These are phyloP conservation scores for Brotula barbata DNA, from an alignment of 2,797 vertebrate species.

Conservation along the genomic window DNA sequence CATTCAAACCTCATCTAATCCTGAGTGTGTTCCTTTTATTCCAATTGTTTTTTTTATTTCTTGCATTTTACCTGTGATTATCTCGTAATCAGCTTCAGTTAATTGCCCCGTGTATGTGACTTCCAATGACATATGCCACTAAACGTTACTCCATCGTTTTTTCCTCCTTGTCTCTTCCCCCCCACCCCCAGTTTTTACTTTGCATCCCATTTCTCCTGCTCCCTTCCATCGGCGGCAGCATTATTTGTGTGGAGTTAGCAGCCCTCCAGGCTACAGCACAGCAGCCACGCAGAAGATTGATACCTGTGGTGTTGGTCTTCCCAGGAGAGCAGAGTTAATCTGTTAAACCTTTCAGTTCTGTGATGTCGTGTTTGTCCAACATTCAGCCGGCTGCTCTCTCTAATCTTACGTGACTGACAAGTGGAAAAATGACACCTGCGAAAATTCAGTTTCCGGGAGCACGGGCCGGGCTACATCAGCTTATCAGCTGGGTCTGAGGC, in stretches of 20 bases:
- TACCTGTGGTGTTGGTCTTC: constrained; percentile 55
- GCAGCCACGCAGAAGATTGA: constrained; percentile 54
- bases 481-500: constrained; percentile 36
- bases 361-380: constrained; percentile 63
- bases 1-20: no score
- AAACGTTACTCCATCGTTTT: no score
- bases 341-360: constrained; percentile 62
- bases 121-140: no score
- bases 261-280: constrained; percentile 26
- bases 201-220: constrained; percentile 30
- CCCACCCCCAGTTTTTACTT: constrained; percentile 20
- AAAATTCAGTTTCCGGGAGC: constrained; percentile 32
- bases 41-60: no score
- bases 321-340: constrained; percentile 60
- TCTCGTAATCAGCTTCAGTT: no score
- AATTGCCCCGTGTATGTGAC: no score
- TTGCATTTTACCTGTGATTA: no score
- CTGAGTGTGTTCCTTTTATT: no score
- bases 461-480: constrained; percentile 43
- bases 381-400: constrained; percentile 61
- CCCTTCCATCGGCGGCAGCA: constrained; percentile 3
- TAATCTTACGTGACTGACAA: constrained; percentile 73
- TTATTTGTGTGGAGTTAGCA: constrained; percentile 44
- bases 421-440: constrained; percentile 59
- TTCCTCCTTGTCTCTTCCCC: no score